Percentiles rank a stretch among this genome's conserved stretches.
Evolutionary conservation across 1,140 invertebrate species (phyloP).

Genomic region (Eriosoma lanigerum): DNA sequence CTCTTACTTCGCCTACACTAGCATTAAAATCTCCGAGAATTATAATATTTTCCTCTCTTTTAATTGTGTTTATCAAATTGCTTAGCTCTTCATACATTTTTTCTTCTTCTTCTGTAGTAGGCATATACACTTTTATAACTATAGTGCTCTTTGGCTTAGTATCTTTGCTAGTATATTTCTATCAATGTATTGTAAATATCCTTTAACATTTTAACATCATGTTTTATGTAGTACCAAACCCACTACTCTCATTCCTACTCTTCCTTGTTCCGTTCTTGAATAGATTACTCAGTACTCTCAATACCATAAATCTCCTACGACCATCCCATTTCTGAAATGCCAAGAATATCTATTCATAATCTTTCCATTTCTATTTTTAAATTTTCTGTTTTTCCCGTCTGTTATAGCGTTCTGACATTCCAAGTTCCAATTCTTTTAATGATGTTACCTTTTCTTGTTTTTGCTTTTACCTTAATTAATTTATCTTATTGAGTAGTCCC

Average conservation of each 20-base stretch:
- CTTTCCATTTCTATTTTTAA: conserved; percentile 42
- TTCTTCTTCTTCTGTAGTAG: neutral
- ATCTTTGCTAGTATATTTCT: conserved; percentile 18
- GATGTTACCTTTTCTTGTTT: too few relatives aligned
- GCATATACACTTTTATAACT: neutral
- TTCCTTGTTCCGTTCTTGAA: neutral
- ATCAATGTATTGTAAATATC: conserved; percentile 20
- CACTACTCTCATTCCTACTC: too few relatives aligned
- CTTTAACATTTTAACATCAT: too few relatives aligned
- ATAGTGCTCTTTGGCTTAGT: neutral
- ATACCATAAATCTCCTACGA: neutral
- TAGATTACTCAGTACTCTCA: neutral
- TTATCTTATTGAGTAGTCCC: too few relatives aligned
- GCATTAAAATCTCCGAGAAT: too few relatives aligned
- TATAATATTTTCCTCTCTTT: too few relatives aligned
- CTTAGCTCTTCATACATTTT: too few relatives aligned
- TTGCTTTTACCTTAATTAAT: too few relatives aligned
- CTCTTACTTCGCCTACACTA: neutral
- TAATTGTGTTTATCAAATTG: too few relatives aligned
- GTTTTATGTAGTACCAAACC: too few relatives aligned
- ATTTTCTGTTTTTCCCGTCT: neutral
- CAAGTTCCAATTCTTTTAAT: neutral
- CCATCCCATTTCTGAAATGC: conserved; percentile 53
- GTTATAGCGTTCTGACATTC: neutral
- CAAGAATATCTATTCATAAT: conserved; percentile 53